Base-by-base conservation (phyloP, 1,140 invertebrate genomes). In the Araneus ventricosus region DNA sequence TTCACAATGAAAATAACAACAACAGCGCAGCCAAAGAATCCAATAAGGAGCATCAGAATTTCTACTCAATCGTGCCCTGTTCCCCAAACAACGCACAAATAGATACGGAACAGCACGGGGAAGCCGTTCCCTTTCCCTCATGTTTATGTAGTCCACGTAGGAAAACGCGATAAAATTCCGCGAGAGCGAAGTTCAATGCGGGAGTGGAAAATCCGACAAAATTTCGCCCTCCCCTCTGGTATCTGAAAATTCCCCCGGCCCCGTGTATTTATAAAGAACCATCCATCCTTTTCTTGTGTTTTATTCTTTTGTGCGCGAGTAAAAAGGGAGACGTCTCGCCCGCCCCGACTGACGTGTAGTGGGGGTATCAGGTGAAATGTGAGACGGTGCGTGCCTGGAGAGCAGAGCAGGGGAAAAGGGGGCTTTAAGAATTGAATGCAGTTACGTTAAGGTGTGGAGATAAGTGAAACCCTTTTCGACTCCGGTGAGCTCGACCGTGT, bases 251-350 rank as follows among this genome's bases (percentile, higher is more conserved):
- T 84, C 89, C 89, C 89, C 30, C 24, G 80, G 67, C 70, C 57
- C 88, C 39, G 67, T 79, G 88, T 90, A 90, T 90, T 90, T 90
- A 90, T 90, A 90, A 88, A 79, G 75, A 80, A 80, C 88, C n/a
- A 90, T 57, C 88, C 63, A 27, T 22, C 27, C 39, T 59, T 79
- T 52, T 27, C 63, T 59, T 88, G 87, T 91, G 89, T 84, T 91
- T 91, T 84, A 63, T 84, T 67, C 24, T 57, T 67, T 67, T 67
- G 27, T 27, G 27, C 34, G 8, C 30, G 61, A 27, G n/a, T 27
- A 45, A 27, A 75, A 88, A 84, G 79, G 89, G 39, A 84, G 89
- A 63, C 39, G n/a, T 61, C 14, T 67, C 57, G 79, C 89, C 70
- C 63, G 8, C 45, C 45, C 88, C 37, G 37, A 67, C 39, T 67